Evolutionary conservation across 2,113 vertebrate species (phyloP), one percentile per base, ranked within the genome.

Genomic region (Tychaedon coryphoeus): DNA sequence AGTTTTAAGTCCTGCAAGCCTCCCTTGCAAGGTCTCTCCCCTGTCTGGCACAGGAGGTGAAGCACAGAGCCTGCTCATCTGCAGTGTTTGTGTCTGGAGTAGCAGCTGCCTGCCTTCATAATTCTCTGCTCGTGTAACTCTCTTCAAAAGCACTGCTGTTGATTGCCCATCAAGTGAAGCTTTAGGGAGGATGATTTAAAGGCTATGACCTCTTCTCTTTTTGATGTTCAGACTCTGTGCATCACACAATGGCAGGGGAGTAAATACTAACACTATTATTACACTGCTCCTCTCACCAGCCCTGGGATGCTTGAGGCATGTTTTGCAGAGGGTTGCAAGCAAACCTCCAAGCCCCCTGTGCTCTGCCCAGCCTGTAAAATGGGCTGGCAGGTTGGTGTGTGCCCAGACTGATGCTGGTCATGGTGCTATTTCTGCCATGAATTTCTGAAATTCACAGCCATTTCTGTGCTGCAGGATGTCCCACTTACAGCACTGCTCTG

Each of bases 1-100:
- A 86, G 75, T 77, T 89, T 91, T 88, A 77, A 67, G 48, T 47
- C 65, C 28, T 56, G 22, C 36, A 58, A 95, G 14, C 22, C 38
- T 75, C 58, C 28, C 33, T 82, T 90, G 48, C 57, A 85, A 42
- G 36, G 19, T 62, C 10, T 28, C 61, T 75, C 29, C 14, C 14
- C 26, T 36, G 67, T 2, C 22, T 48, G 38, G 50, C 3, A 2
- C 23, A 31, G 58, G 26, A 67, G 25, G 29, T 2, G 26, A 73
- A 42, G 78, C 56, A 14, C 64, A n/a, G 50, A 87, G 20, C 61
- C 31, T 69, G 51, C 48, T 93, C 88, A 40, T 47, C 61, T 78
- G 60, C 24, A 33, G 22, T 8, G 6, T 45, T 70, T 1, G 0
- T 58, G 53, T 42, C 78, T 61, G 82, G 25, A 93, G 33, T 1